Conservation (phyloP, 1,140 invertebrate genomes). For the Heliconius nattereri region DNA sequence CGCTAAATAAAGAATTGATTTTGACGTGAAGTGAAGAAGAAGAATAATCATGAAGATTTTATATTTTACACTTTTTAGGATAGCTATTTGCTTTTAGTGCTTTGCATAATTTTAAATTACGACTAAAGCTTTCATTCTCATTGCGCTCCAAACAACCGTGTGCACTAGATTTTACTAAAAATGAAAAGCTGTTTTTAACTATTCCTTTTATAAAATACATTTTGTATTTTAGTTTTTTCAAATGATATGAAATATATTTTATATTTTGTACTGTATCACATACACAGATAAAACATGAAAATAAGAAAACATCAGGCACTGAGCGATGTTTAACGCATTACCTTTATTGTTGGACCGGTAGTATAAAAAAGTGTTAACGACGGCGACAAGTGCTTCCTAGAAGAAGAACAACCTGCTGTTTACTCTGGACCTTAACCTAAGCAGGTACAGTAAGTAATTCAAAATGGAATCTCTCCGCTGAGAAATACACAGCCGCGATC, state of each 20-base stretch:
- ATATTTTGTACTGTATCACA: neutral
- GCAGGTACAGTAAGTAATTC: constrained; percentile 12
- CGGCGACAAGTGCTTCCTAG: constrained; percentile 28
- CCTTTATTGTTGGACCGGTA: constrained; percentile 13
- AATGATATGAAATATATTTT: neutral
- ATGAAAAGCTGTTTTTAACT: neutral
- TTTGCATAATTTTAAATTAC: constrained; percentile 4
- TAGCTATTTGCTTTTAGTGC: too few relatives aligned
- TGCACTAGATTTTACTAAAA: constrained; percentile 2
- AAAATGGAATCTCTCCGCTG: neutral
- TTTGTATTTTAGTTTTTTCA: neutral
- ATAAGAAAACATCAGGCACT: constrained; percentile 12
- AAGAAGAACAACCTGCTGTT: constrained; percentile 12
- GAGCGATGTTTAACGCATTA: constrained; percentile 10
- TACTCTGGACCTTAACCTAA: constrained; percentile 20
- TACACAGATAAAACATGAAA: neutral
- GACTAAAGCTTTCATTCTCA: constrained; percentile 2
- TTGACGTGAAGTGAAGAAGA: too few relatives aligned
- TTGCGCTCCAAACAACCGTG: neutral
- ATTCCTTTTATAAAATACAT: neutral
- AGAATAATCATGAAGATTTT: too few relatives aligned
- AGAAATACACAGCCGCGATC: constrained; percentile 40
- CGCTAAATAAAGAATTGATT: neutral
- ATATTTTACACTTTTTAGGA: too few relatives aligned
- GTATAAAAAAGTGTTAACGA: constrained; percentile 36